A percentile compares a stretch with the other conserved stretches of the same genome.
phyloP scores from a whole-genome alignment of 1,140 invertebrate species.

The Drosophila navojoa region DNA sequence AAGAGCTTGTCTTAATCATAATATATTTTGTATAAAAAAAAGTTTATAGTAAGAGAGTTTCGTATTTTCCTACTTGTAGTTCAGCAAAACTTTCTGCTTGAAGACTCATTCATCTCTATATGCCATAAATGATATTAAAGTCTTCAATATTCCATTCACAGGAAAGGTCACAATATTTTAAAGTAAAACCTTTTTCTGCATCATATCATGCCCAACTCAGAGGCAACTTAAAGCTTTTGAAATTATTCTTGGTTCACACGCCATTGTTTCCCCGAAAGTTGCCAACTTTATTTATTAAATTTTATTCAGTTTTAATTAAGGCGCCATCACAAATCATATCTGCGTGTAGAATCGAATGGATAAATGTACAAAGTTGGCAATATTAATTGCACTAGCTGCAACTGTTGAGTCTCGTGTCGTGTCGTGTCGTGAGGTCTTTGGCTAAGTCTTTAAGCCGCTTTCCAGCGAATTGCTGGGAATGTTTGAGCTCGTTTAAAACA shows the following conservation, averaged over 20 bases:
- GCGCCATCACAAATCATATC: constrained; percentile 10
- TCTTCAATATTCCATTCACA: too few relatives aligned
- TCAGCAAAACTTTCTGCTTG: too few relatives aligned
- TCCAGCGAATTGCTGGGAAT: constrained; percentile 19
- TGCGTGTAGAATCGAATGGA: neutral
- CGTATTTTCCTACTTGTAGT: too few relatives aligned
- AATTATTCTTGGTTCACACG: neutral
- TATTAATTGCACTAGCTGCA: constrained; percentile 20
- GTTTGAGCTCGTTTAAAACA: constrained; percentile 34
- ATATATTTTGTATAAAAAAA: too few relatives aligned
- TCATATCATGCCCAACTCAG: neutral
- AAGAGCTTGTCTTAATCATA: too few relatives aligned
- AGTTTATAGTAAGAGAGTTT: too few relatives aligned
- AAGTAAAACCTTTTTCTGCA: too few relatives aligned
- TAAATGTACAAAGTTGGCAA: constrained; percentile 19
- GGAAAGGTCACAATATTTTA: too few relatives aligned
- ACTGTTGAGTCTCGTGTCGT: constrained; percentile 4
- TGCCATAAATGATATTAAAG: too few relatives aligned
- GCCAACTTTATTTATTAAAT: neutral
- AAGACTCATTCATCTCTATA: too few relatives aligned
- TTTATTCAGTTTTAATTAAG: constrained; percentile 17
- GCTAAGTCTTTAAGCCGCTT: constrained; percentile 41
- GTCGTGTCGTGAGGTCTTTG: constrained; percentile 1
- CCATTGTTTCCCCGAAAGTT: neutral
- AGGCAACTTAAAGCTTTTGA: neutral